These are phyloP conservation scores for Enteromius unitaeniatus DNA, from an alignment of 2,797 vertebrate genomes.

Conservation along the genomic window DNA sequence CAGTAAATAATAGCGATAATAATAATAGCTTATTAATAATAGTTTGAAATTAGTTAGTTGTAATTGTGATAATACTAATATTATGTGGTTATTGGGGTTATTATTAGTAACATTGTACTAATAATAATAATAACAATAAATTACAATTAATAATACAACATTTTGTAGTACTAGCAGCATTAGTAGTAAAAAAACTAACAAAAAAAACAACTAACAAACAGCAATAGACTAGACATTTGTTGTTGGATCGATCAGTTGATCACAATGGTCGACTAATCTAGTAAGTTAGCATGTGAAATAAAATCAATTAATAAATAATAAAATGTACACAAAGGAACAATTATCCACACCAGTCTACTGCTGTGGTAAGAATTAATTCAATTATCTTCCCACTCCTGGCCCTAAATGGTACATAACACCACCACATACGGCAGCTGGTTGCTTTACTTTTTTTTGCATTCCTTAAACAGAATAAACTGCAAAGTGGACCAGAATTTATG, in stretches of 20 bases:
- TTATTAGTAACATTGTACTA: too few relatives aligned
- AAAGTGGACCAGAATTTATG: background rate
- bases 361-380: background rate
- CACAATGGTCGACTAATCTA: background rate
- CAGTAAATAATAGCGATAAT: too few relatives aligned
- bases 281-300: too few relatives aligned
- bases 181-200: too few relatives aligned
- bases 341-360: background rate
- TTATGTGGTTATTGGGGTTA: too few relatives aligned
- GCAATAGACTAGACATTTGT: background rate
- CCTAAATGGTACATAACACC: background rate
- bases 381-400: background rate
- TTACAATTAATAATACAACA: background rate
- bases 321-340: background rate
- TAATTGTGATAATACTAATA: too few relatives aligned
- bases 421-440: background rate
- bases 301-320: background rate
- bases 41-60: too few relatives aligned
- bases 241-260: background rate
- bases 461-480: background rate
- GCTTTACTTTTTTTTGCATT: background rate
- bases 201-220: background rate
- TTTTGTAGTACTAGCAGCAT: background rate
- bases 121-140: too few relatives aligned
- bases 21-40: too few relatives aligned